Evolutionary conservation across 2,888 invertebrate genomes (phyloP).

Genomic region (Athalia rosae): DNA sequence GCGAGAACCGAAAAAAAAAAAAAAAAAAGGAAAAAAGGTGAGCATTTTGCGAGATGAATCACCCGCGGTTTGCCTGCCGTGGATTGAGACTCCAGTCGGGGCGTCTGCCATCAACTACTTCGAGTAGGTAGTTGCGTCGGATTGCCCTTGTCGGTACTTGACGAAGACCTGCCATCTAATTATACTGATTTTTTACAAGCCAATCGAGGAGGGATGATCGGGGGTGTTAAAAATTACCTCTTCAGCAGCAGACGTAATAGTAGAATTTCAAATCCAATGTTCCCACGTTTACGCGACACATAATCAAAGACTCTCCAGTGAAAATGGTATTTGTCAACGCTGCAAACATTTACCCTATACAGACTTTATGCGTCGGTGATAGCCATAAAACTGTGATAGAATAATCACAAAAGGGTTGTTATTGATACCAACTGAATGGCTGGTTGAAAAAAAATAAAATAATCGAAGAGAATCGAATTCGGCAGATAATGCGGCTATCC

Average conservation of each 20-base stretch:
- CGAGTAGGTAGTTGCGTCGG: conserved; percentile 25
- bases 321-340: too few relatives aligned
- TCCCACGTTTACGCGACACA: not conserved
- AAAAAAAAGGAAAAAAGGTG: not conserved
- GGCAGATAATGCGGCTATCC: too few relatives aligned
- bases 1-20: not conserved
- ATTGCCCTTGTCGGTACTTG: conserved; percentile 16
- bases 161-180: conserved; percentile 27
- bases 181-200: conserved; percentile 25
- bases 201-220: not conserved
- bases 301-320: not conserved
- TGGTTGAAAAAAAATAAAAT: too few relatives aligned
- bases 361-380: too few relatives aligned
- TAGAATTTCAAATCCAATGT: not conserved
- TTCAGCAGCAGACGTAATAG: not conserved
- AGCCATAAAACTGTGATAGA: too few relatives aligned
- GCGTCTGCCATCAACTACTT: conserved; percentile 25
- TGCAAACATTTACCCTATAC: too few relatives aligned
- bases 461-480: too few relatives aligned
- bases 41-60: conserved; percentile 7
- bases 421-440: too few relatives aligned
- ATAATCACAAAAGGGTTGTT: too few relatives aligned
- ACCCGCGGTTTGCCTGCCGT: not conserved
- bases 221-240: conserved; percentile 1
- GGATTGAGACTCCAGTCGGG: conserved; percentile 3